Evolutionary conservation across 2,797 vertebrate genomes (phyloP), one percentile per base, ranked within the genome.

Genomic region (Gobionotothen gibberifrons): DNA sequence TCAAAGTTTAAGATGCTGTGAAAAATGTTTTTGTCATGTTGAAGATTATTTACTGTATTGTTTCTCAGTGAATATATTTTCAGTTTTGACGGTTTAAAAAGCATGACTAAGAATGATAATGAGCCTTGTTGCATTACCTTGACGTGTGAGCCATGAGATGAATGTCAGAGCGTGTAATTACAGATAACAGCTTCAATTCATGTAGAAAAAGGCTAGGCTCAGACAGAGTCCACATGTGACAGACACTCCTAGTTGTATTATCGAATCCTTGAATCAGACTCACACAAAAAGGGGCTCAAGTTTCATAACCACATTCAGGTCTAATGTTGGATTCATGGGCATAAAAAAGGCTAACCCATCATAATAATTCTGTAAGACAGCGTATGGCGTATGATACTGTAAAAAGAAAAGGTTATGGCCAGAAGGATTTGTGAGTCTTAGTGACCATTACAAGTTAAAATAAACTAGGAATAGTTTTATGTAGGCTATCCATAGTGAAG

Each of bases 11-110:
- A 11, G 57, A 32, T 3, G 3, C 42, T 61, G n/a, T 77, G 40
- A 67, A 56, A 17, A 60, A 60, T 48, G n/a, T 17, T 62, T 29
- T 71, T 11, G 44, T 69, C 14, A 9, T 67, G 5, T 36, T n/a
- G 11, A 1, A n/a, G 29, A 0, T 44, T 49, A 58, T 51, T 46
- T 44, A 3, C n/a, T 26, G 2, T 62, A 29, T 39, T 73, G 15
- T 74, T 51, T 59, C 3, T 39, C 63, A 65, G n/a, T 66, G 9
- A 26, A 42, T 56, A 4, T 21, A 15, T 39, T 67, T 51, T 29
- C 47, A 32, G 12, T 47, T n/a, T 6, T 36, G 54, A 61, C n/a
- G 5, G 12, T 55, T 78, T n/a, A 52, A 26, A 60, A 66, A 74
- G 16, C 29, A 22, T 42, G 40, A 9, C 43, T 16, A 4, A 32